phyloP scores from a whole-genome alignment of 2,113 vertebrate genomes.

The Myotis lucifugus region DNA sequence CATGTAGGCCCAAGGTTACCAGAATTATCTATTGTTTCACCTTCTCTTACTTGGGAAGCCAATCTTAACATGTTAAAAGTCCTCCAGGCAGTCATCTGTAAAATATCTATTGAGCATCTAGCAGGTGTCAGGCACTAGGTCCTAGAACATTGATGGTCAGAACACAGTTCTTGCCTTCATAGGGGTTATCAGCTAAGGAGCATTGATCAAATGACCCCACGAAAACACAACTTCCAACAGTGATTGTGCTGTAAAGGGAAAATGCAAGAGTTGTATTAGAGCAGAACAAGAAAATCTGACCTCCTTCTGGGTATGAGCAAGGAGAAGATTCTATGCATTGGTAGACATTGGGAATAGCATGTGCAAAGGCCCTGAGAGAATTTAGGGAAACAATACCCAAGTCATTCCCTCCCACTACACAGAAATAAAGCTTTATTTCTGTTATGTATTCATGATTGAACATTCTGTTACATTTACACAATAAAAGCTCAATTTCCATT shows the following conservation, averaged over 20 bases:
- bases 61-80: constrained; percentile 1
- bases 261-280: not conserved
- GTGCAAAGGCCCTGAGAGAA: constrained; percentile 26
- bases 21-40: not conserved
- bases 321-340: not conserved
- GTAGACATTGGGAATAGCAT: not conserved
- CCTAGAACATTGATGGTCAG: not conserved
- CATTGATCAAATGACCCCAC: not conserved
- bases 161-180: not conserved
- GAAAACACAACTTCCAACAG: not conserved
- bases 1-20: not conserved
- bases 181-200: not conserved
- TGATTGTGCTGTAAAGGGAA: not conserved
- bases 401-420: not conserved
- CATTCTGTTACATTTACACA: constrained; percentile 23
- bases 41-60: not conserved
- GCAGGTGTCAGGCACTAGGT: not conserved
- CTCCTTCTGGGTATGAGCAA: not conserved
- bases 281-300: not conserved
- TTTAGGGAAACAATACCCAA: not conserved
- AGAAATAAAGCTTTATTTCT: not conserved
- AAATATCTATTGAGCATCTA: not conserved
- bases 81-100: not conserved
- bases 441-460: not conserved
- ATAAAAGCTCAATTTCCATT: constrained; percentile 14